phyloP scores from a whole-genome alignment of 2,113 vertebrate species.

The Terrapene triunguis region DNA sequence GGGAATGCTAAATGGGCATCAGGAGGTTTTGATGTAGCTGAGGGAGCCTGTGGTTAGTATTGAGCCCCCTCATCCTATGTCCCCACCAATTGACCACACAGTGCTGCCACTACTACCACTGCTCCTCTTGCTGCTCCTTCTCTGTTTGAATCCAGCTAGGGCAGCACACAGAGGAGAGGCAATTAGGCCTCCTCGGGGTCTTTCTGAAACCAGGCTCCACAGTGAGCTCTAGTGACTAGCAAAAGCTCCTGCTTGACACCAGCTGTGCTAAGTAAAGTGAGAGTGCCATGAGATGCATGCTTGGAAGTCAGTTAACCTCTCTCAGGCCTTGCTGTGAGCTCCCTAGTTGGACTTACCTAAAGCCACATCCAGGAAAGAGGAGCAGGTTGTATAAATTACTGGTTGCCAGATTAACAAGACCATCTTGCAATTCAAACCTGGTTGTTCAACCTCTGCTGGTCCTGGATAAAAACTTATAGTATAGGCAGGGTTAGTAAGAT shows the following conservation, averaged over 20 bases:
- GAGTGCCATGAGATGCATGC: neutral
- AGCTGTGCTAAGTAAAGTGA: neutral
- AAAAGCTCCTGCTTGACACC: neutral
- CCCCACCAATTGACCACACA: neutral
- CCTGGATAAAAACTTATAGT: neutral
- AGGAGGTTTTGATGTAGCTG: neutral
- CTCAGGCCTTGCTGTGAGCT: neutral
- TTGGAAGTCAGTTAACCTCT: neutral
- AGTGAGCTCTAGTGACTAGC: neutral
- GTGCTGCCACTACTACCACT: neutral
- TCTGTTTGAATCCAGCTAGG: accelerated
- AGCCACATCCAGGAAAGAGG: neutral
- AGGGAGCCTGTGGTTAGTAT: neutral
- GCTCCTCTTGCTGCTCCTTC: neutral
- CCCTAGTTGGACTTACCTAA: neutral
- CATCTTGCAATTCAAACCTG: neutral
- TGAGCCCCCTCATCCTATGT: neutral
- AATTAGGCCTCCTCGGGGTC: neutral
- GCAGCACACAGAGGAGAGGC: neutral
- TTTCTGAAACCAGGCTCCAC: accelerated
- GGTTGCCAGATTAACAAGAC: neutral
- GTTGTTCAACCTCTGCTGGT: neutral
- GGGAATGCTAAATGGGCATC: neutral
- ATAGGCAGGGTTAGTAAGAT: neutral
- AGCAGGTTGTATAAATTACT: no score